Evolutionary conservation across 2,797 vertebrate species (phyloP).

Genomic region (Oreochromis mossambicus): DNA sequence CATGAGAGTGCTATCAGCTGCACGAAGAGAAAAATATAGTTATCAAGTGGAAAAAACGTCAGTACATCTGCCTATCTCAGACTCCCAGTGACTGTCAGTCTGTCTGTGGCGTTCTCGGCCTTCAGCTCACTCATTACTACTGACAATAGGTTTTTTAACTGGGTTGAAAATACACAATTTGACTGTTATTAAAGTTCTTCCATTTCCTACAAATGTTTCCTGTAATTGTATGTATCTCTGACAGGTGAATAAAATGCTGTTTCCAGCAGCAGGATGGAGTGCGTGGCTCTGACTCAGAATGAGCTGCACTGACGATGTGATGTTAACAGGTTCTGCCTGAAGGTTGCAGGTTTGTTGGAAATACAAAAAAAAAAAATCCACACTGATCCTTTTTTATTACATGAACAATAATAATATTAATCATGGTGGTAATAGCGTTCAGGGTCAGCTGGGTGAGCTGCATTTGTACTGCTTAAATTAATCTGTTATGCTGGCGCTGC

Average conservation of each 20-base stretch:
- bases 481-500: neutral
- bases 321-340: neutral
- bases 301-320: neutral
- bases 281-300: neutral
- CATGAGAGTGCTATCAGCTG: neutral
- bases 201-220: neutral
- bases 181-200: neutral
- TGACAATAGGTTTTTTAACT: neutral
- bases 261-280: neutral
- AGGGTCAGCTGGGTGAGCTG: neutral
- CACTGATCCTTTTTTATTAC: neutral
- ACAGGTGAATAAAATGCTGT: rapidly evolving
- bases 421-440: neutral
- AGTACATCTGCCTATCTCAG: rapidly evolving
- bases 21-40: neutral
- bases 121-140: neutral
- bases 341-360: neutral
- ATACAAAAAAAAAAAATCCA: neutral
- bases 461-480: neutral
- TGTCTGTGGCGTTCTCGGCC: neutral
- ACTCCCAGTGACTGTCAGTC: rapidly evolving
- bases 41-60: neutral
- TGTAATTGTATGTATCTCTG: neutral
- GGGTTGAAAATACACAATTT: neutral
- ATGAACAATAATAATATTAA: neutral